phyloP scores from a whole-genome alignment of 2,888 invertebrate species.

The Flexamia atlantica region DNA sequence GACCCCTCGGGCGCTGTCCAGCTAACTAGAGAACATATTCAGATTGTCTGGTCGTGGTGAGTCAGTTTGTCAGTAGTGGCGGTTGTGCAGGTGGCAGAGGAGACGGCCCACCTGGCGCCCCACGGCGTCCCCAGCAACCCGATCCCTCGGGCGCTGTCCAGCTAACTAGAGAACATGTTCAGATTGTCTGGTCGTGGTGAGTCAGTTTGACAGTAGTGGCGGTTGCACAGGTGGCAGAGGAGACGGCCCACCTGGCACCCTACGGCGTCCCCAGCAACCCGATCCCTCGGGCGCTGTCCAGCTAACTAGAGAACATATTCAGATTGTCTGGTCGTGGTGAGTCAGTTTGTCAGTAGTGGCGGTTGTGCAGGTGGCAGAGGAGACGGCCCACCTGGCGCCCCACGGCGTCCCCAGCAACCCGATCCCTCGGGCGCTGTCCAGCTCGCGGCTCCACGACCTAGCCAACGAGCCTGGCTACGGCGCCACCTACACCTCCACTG shows the following conservation, averaged over 20 bases:
- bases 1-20: slow-evolving; percentile 90
- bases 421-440: slow-evolving; percentile 90
- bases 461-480: slow-evolving; percentile 85
- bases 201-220: no score
- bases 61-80: no score
- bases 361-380: slow-evolving; percentile 78
- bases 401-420: slow-evolving; percentile 97
- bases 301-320: no score
- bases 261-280: slow-evolving; percentile 97
- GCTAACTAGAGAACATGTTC: no score
- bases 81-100: slow-evolving; percentile 82
- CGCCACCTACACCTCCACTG: slow-evolving; percentile 84
- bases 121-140: slow-evolving; percentile 97
- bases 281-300: slow-evolving; percentile 90
- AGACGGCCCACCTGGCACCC: slow-evolving; percentile 92
- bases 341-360: not conserved
- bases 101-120: slow-evolving; percentile 92
- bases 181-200: no score
- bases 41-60: no score
- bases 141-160: slow-evolving; percentile 90
- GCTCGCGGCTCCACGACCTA: slow-evolving; percentile 88
- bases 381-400: slow-evolving; percentile 93
- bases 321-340: no score
- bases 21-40: no score
- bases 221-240: slow-evolving; percentile 82